Evolutionary conservation across 2,888 invertebrate genomes (phyloP), one percentile per base, ranked within the genome.

Genomic region (Yponomeuta malinellus): DNA sequence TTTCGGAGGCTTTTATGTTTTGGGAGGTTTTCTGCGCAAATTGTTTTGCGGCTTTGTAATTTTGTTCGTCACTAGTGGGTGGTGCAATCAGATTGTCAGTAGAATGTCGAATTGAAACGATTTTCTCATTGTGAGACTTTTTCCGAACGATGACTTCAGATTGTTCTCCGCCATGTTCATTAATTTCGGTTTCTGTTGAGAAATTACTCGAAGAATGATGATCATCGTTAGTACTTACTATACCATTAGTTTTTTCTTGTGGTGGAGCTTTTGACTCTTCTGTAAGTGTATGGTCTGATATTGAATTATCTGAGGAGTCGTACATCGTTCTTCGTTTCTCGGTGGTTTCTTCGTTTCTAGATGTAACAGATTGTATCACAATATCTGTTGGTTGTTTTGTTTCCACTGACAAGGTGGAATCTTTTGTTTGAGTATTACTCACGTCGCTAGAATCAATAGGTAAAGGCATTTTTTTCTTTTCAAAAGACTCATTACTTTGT

Each of bases 401-500:
- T 65, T 65, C 65, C 12, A 31, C 33, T 29, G 33, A 33, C 6
- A 65, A 23, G 23, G 68, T 65, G 65, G 8, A 10, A 10, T 65
- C 10, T 9, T 65, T 65, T 65, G 33, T 33, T 65, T 33, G 31
- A 65, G 31, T 65, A 65, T 29, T 65, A 65, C 2, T 65, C 65
- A 65, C 12, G 12, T 65, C 65, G 33, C 29, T 23, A 10, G 9
- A 33, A 31, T 65, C 23, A 8, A 48, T 48, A 48, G n/a, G 23
- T 48, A 48, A 29, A 23, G 52, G 8, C 10, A 52, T 12, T 9
- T 5, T 15, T 23, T 37, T 64, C 15, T 68, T 65, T 72, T 81
- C 81, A 52, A 72, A 72, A 15, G 83, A 84, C 70, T 85, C 85
- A 72, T 78, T 81, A 73, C 88, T 89, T 78, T 77, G 83, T 69